These are phyloP conservation scores for Eugnorisma glareosa DNA, from an alignment of 2,888 invertebrate species.

Conservation along the genomic window DNA sequence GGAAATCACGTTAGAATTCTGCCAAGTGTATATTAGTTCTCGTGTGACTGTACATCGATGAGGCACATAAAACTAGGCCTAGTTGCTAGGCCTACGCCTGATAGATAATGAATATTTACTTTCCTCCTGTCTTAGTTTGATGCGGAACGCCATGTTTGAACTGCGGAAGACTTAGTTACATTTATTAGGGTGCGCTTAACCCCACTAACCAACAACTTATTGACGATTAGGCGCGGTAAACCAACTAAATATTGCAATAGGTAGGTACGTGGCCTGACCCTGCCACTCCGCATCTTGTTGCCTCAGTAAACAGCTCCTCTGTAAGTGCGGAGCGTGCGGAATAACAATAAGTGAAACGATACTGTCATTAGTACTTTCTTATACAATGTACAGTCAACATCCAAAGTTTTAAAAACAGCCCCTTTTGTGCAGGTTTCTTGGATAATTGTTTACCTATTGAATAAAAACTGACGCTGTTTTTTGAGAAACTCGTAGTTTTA, in stretches of 20 bases:
- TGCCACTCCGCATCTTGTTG: slow-evolving; percentile 10
- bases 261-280: slow-evolving; percentile 43
- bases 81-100: no score
- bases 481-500: neutral
- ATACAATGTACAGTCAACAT: neutral
- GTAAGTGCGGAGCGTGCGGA: slow-evolving; percentile 10
- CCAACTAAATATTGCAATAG: slow-evolving; percentile 45
- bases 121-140: neutral
- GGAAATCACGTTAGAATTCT: neutral
- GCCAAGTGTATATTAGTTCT: neutral
- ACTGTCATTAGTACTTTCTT: neutral
- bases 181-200: slow-evolving; percentile 14
- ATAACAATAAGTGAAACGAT: slow-evolving; percentile 36
- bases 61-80: neutral
- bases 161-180: slow-evolving; percentile 11
- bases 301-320: slow-evolving; percentile 1
- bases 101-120: slow-evolving; percentile 11
- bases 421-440: neutral
- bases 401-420: neutral
- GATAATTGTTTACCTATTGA: neutral
- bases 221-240: slow-evolving; percentile 19
- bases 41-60: neutral
- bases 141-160: neutral
- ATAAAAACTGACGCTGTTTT: neutral
- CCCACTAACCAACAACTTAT: slow-evolving; percentile 30